Evolutionary conservation across 2,113 vertebrate genomes (phyloP), one percentile per base, ranked within the genome.

Genomic region (Lampris megalopsis): DNA sequence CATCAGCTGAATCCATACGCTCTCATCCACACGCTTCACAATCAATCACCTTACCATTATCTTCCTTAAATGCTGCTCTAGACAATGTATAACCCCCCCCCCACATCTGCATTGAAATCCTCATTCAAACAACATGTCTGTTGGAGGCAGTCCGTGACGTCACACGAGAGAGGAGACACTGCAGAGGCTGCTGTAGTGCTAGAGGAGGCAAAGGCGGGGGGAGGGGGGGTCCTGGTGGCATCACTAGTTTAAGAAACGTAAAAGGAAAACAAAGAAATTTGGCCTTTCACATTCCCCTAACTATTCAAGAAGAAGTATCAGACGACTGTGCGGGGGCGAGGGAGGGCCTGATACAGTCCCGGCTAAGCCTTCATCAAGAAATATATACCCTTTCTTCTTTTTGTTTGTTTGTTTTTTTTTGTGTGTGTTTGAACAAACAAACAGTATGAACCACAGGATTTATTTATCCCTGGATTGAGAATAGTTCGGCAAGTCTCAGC

Each of bases 391-490:
- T 24, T 24, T 24, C 24, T 24, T 24, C 24, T 24, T 24, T 24
- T 24, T 24, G 24, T 24, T 24, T 24, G 24, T 24, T 24, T 24
- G 24, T 24, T 24, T 24, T 24, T 24, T 58, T 77, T 65, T 77
- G 73, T 50, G 71, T 78, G 82, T 82, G 64, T 48, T 40, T 7
- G 60, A 43, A 77, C 80, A 82, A 71, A 86, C 50, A 83, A 86
- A 86, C 85, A 85, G 76, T 71, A 63, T 88, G 85, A 86, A 85
- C 84, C 88, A 62, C 81, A 87, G 78, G 71, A 83, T 91, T 91
- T 91, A 91, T 86, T 90, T 35, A 71, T 75, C 84, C 82, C 71
- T 67, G 81, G 73, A 85, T 83, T 81, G 88, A 85, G 63, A 47
- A 79, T 57, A 72, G 73, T 85, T 85, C 52, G 75, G 67, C 49